Percentiles rank a stretch among this genome's conserved stretches.
Evolutionary conservation across 2,113 vertebrate species (phyloP).

Genomic region (Philantomba maxwellii): DNA sequence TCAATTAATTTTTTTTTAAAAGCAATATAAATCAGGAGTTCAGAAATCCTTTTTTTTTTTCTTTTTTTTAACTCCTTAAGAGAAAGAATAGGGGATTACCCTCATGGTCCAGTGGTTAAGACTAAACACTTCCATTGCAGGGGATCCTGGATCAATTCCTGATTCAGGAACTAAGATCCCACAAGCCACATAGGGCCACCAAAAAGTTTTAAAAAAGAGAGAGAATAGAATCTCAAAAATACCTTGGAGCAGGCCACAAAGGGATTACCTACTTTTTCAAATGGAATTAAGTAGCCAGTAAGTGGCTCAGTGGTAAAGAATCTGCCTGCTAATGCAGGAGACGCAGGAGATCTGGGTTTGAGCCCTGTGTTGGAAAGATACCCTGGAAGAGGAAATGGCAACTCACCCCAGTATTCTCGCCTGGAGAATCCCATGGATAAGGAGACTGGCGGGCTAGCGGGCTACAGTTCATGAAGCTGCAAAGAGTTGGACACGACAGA

Average conservation of each 20-base stretch:
- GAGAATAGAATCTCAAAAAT: neutral
- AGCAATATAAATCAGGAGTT: neutral
- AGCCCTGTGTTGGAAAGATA: neutral
- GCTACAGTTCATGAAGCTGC: neutral
- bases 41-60: neutral
- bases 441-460: neutral
- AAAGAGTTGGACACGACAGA: neutral
- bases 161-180: neutral
- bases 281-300: neutral
- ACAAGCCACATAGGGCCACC: neutral
- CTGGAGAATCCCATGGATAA: neutral
- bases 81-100: neutral
- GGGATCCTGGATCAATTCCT: neutral
- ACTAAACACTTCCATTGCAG: neutral
- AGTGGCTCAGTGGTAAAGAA: neutral
- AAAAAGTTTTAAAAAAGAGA: neutral
- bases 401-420: neutral
- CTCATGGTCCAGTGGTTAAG: neutral
- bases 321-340: neutral
- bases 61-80: neutral
- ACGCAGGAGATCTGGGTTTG: neutral
- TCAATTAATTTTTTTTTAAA: neutral
- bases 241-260: neutral
- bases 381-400: neutral
- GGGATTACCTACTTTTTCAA: neutral